phyloP scores from a whole-genome alignment of 2,888 invertebrate genomes.

The Nymphalis urticae region DNA sequence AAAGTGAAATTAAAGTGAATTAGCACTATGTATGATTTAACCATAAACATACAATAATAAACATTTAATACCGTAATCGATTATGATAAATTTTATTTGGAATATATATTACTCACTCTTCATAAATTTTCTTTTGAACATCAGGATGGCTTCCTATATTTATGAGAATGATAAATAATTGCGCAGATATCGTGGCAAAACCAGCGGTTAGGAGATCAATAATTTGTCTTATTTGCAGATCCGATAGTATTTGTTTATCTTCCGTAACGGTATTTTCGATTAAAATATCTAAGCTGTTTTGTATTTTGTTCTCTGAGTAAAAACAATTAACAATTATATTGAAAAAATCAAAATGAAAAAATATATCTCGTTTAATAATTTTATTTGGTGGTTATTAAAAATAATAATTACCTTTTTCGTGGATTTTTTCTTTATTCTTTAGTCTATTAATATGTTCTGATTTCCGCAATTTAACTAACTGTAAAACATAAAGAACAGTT shows the following conservation, averaged over 20 bases:
- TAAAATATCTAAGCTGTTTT: conserved; percentile 13
- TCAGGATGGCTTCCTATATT: conserved; percentile 67
- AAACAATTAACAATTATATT: too few species aligned
- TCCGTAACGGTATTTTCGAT: background rate
- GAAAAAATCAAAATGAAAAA: too few species aligned
- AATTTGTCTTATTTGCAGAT: background rate
- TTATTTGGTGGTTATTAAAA: too few species aligned
- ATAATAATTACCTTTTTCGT: background rate
- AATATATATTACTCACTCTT: conserved; percentile 56
- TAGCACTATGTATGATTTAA: too few species aligned
- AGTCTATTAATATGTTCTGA: conserved; percentile 44
- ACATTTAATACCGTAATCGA: too few species aligned
- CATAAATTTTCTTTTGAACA: conserved; percentile 58
- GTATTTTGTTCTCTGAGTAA: conserved; percentile 9
- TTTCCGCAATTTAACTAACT: conserved; percentile 61
- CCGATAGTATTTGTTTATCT: background rate
- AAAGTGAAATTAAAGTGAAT: too few species aligned
- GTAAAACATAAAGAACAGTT: conserved; percentile 23
- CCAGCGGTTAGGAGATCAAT: conserved; percentile 81
- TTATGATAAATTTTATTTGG: background rate
- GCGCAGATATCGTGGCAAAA: conserved; percentile 73
- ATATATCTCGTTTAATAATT: too few species aligned
- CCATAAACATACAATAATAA: too few species aligned
- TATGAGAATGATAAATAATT: conserved; percentile 65
- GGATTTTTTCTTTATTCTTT: conserved; percentile 25